A percentile compares a stretch with the other conserved stretches of the same genome.
phyloP scores from a whole-genome alignment of 2,888 invertebrate species.

The Ophion costatus region DNA sequence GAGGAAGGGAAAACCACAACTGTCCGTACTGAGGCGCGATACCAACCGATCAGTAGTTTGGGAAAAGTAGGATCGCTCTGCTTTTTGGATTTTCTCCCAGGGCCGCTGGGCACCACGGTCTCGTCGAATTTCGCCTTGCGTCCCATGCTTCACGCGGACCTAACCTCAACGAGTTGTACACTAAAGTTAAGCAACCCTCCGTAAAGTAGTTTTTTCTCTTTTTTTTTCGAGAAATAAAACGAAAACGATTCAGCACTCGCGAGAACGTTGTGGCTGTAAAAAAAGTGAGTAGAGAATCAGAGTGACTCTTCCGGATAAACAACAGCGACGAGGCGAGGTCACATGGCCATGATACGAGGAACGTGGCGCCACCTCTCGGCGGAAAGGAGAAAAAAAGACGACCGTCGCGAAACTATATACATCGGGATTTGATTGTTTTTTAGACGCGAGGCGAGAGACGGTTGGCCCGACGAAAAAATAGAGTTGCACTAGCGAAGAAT shows the following conservation, averaged over 20 bases:
- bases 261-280: too few relatives aligned
- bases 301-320: too few relatives aligned
- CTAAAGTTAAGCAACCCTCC: neutral
- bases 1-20: conserved; percentile 19
- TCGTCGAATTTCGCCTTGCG: conserved; percentile 93
- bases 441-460: neutral
- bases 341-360: neutral
- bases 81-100: conserved; percentile 94
- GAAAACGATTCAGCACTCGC: too few relatives aligned
- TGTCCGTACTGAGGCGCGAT: neutral
- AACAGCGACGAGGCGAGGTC: too few relatives aligned
- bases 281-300: too few relatives aligned
- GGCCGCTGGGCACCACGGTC: conserved; percentile 90
- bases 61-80: conserved; percentile 92
- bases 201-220: neutral
- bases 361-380: neutral
- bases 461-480: neutral
- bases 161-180: conserved; percentile 4
- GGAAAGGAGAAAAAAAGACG: neutral
- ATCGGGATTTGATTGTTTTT: neutral
- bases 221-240: neutral
- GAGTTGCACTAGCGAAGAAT: neutral
- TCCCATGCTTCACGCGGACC: conserved; percentile 87
- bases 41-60: conserved; percentile 85
- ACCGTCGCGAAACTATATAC: neutral